Evolutionary conservation across 2,888 invertebrate species (phyloP).

Genomic region (Scaeva pyrastri): DNA sequence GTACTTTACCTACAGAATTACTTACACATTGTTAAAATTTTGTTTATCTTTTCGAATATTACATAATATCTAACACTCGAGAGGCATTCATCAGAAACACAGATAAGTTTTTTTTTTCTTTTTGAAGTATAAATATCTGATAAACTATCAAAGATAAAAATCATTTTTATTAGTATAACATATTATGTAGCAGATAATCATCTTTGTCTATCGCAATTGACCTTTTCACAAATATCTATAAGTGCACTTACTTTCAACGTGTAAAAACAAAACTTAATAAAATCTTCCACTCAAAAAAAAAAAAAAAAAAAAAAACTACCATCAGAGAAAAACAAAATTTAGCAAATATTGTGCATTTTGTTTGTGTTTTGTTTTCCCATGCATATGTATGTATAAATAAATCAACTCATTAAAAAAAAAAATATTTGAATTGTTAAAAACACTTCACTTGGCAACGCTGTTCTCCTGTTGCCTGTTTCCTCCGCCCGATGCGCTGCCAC

Average conservation of each 20-base stretch:
- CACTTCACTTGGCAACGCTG: constrained; percentile 67
- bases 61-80: too few species aligned
- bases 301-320: constrained; percentile 48
- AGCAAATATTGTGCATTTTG: background rate
- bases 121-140: too few species aligned
- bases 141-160: too few species aligned
- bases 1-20: too few species aligned
- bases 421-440: constrained; percentile 31
- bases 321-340: constrained; percentile 29
- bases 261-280: background rate
- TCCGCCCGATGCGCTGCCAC: background rate
- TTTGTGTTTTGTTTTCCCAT: background rate
- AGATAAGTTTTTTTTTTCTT: too few species aligned
- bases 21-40: too few species aligned
- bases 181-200: background rate
- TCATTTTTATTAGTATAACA: background rate
- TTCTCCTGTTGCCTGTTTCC: constrained; percentile 50
- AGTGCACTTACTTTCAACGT: constrained; percentile 30
- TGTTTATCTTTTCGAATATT: too few species aligned
- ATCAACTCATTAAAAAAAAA: constrained; percentile 36
- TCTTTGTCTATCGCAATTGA: constrained; percentile 27
- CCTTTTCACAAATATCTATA: constrained; percentile 58
- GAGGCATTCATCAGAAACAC: too few species aligned
- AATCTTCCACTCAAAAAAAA: constrained; percentile 1
- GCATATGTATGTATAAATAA: constrained; percentile 38